Conservation (phyloP, 2,797 vertebrate species). For the Platyrinchus mystaceus region DNA sequence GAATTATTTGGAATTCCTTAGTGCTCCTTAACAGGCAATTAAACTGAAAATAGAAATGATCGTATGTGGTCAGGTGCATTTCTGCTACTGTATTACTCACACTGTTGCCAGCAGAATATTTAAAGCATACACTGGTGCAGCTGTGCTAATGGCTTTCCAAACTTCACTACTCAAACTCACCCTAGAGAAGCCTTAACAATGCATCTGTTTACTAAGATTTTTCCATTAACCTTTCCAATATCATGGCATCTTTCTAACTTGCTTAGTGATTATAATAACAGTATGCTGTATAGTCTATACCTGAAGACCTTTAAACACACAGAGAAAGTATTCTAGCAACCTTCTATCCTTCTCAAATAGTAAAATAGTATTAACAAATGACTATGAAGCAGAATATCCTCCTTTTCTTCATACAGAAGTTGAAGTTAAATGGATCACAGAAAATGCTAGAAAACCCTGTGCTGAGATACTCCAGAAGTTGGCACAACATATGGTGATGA, state of each 20-base stretch:
- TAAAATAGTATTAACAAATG: neutral
- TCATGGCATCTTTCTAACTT: neutral
- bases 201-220: conserved; percentile 9
- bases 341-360: neutral
- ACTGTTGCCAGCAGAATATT: conserved; percentile 36
- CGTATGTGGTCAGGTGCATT: conserved; percentile 48
- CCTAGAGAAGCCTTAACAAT: conserved; percentile 55
- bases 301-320: neutral
- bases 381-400: neutral
- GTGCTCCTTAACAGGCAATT: conserved; percentile 69
- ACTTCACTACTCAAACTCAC: conserved; percentile 32
- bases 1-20: conserved; percentile 57
- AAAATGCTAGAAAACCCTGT: neutral
- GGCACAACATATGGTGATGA: neutral
- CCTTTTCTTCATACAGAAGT: neutral
- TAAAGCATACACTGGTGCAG: conserved; percentile 20
- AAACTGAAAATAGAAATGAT: conserved; percentile 64
- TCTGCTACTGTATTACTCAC: conserved; percentile 30
- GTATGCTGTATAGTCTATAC: neutral
- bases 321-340: neutral
- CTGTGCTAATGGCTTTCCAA: conserved; percentile 58
- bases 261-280: neutral
- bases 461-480: neutral
- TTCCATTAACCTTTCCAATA: conserved; percentile 29
- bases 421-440: neutral